A percentile compares a stretch with the other conserved stretches of the same genome.
phyloP scores from a whole-genome alignment of 2,888 invertebrate genomes.

The Hesperia comma region DNA sequence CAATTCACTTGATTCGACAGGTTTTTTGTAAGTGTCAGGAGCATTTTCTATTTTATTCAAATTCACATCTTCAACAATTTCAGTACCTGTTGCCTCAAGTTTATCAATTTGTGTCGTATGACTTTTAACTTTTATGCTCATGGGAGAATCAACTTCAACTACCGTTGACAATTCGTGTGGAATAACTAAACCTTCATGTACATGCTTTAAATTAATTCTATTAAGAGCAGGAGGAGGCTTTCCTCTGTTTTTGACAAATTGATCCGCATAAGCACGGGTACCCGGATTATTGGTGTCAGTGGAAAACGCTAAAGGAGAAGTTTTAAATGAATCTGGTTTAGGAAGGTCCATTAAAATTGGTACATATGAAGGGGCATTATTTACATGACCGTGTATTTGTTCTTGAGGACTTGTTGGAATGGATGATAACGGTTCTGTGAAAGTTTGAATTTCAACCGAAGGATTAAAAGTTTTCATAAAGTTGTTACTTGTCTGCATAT shows the following conservation, averaged over 20 bases:
- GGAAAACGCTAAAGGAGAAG: slow-evolving; percentile 38
- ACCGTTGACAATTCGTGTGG: slow-evolving; percentile 88
- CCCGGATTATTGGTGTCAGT: slow-evolving; percentile 42
- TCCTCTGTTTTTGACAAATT: slow-evolving; percentile 52
- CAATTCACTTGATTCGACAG: slow-evolving; percentile 52
- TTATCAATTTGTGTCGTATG: slow-evolving; percentile 55
- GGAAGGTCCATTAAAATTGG: slow-evolving; percentile 66
- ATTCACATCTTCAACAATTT: slow-evolving; percentile 33
- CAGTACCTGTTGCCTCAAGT: slow-evolving; percentile 41
- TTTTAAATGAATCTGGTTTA: slow-evolving; percentile 56
- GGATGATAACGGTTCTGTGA: slow-evolving; percentile 24
- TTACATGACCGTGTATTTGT: slow-evolving; percentile 37
- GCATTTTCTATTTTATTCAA: slow-evolving; percentile 33
- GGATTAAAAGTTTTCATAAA: slow-evolving; percentile 17
- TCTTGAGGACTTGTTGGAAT: slow-evolving; percentile 36
- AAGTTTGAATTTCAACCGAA: slow-evolving; percentile 21
- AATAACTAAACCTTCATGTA: slow-evolving; percentile 57
- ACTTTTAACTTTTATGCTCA: slow-evolving; percentile 76
- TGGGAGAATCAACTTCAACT: slow-evolving; percentile 87
- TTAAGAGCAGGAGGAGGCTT: slow-evolving; percentile 76
- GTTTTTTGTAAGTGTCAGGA: slow-evolving; percentile 33
- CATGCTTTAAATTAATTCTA: slow-evolving; percentile 65
- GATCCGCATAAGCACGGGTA: slow-evolving; percentile 38
- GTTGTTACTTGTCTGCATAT: slow-evolving; percentile 23
- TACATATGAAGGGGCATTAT: slow-evolving; percentile 50